A percentile compares a stretch with the other conserved stretches of the same genome.
phyloP scores from a whole-genome alignment of 2,888 invertebrate species.

The Catocala nupta region DNA sequence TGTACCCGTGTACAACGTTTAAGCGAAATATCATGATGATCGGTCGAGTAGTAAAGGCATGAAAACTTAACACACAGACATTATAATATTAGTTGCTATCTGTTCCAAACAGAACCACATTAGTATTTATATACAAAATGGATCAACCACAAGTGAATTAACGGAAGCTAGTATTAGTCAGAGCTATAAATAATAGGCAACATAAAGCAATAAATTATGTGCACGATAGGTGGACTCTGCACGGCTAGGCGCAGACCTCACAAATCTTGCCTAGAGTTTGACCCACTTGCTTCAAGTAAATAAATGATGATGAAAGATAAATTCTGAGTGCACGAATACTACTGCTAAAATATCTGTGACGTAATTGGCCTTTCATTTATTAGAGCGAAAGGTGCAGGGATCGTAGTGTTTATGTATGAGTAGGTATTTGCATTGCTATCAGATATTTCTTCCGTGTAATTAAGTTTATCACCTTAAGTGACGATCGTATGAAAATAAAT shows the following conservation, averaged over 20 bases:
- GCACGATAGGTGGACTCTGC: neutral
- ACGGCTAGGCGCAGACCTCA: constrained; percentile 8
- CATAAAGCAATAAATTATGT: neutral
- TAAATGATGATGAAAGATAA: constrained; percentile 12
- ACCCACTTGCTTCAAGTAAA: constrained; percentile 10
- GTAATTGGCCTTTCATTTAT: constrained; percentile 2
- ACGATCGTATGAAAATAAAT: neutral
- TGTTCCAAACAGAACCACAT: no score
- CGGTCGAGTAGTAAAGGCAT: no score
- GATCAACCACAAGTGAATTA: neutral
- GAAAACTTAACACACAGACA: no score
- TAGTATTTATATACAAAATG: no score
- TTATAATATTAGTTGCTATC: no score
- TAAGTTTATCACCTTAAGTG: neutral
- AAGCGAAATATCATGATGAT: no score
- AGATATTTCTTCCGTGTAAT: neutral
- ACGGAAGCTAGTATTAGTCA: neutral
- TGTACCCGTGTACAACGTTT: no score
- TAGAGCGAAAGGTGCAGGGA: neutral
- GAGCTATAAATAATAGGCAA: constrained; percentile 3
- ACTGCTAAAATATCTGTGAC: neutral
- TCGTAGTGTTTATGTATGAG: constrained; percentile 1
- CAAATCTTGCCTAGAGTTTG: constrained; percentile 11
- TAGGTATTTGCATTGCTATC: neutral
- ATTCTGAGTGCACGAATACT: neutral